Conservation (phyloP, 1,140 invertebrate species). For the Dolichoris vasculosae region DNA sequence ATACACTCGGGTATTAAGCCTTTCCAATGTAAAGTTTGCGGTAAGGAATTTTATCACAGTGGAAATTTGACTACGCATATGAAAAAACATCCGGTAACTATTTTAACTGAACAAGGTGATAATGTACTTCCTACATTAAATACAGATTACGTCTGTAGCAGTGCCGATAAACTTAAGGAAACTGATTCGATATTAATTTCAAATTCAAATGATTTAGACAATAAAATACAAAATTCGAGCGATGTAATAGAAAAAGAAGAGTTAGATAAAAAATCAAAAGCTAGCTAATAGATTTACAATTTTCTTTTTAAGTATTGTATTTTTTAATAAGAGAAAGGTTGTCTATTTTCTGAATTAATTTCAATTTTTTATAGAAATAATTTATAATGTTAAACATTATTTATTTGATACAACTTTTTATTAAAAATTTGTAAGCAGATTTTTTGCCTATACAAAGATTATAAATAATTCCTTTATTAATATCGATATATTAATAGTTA, state of each 20-base stretch:
- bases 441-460: conserved; percentile 13
- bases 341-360: conserved; percentile 24
- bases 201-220: conserved; percentile 36
- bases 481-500: background rate
- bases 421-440: conserved; percentile 3
- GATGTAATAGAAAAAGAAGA: conserved; percentile 26
- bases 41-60: conserved; percentile 81
- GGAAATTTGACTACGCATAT: conserved; percentile 76
- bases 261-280: conserved; percentile 26
- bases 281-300: conserved; percentile 45
- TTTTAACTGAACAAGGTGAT: conserved; percentile 55
- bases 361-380: conserved; percentile 31
- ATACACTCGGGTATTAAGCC: conserved; percentile 77
- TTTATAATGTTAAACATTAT: background rate
- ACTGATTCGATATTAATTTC: conserved; percentile 34
- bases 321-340: conserved; percentile 7
- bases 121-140: conserved; percentile 54
- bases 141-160: conserved; percentile 40
- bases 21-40: conserved; percentile 82
- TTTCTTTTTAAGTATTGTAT: conserved; percentile 24
- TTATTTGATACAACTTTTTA: conserved; percentile 16
- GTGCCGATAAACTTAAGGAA: conserved; percentile 36
- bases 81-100: conserved; percentile 68
- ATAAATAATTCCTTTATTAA: conserved; percentile 5
- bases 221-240: conserved; percentile 30